These are phyloP conservation scores for Tenualosa ilisha DNA, from an alignment of 2,797 vertebrate genomes.

Conservation along the genomic window DNA sequence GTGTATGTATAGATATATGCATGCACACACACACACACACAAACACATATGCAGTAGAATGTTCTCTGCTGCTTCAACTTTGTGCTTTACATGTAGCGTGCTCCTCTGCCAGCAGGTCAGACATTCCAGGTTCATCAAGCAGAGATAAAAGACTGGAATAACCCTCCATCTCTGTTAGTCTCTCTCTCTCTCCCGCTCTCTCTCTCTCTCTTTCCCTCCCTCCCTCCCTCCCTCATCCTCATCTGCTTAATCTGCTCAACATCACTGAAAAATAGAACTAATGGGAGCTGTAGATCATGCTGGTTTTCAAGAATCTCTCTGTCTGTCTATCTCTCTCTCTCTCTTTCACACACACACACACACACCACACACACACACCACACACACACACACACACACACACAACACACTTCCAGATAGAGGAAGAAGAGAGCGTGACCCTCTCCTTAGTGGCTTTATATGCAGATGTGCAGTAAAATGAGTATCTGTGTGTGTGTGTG, in stretches of 20 bases:
- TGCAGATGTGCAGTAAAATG: no score
- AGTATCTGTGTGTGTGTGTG: no score
- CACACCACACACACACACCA: background rate
- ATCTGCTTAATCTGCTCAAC: background rate
- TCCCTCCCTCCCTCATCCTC: background rate
- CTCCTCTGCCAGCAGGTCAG: background rate
- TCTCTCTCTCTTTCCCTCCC: background rate
- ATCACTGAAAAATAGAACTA: background rate
- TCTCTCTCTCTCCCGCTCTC: background rate
- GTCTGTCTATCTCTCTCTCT: background rate
- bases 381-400: background rate
- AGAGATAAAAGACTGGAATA: background rate
- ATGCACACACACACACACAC: slow-evolving; percentile 25
- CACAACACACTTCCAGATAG: no score
- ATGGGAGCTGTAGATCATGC: background rate
- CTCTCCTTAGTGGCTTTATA: no score
- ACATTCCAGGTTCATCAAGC: background rate
- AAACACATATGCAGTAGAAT: slow-evolving; percentile 22
- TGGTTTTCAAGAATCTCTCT: background rate
- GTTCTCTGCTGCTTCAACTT: background rate
- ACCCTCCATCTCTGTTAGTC: background rate
- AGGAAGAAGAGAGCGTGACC: no score
- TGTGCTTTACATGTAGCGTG: no score
- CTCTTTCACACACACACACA: background rate
- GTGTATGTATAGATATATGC: slow-evolving; percentile 24